Percentiles rank a stretch among this genome's conserved stretches.
Conservation (phyloP, 2,113 vertebrate species). For the Microtus oregoni region DNA sequence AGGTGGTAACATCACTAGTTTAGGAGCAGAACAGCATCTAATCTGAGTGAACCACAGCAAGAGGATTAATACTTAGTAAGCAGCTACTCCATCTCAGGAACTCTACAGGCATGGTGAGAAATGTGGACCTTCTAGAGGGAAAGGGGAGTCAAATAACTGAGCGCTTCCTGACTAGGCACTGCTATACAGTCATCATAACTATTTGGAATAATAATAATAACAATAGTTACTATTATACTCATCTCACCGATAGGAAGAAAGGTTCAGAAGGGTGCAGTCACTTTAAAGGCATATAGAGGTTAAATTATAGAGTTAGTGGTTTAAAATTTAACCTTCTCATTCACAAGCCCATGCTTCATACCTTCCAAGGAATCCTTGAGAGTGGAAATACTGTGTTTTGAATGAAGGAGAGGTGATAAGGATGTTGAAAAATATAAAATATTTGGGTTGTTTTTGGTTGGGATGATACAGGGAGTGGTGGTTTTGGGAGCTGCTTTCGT, state of each 20-base stretch:
- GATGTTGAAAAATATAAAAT: conserved; percentile 46
- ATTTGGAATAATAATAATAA: not conserved
- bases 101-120: not conserved
- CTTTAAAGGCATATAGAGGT: not conserved
- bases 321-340: conserved; percentile 30
- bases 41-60: not conserved
- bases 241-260: conserved; percentile 2
- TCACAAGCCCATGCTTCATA: not conserved
- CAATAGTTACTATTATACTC: not conserved
- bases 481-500: not conserved
- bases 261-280: not conserved
- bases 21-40: not conserved
- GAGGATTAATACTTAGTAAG: not conserved
- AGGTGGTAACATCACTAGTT: not conserved
- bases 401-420: conserved; percentile 23
- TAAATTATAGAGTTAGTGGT: conserved; percentile 1
- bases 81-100: not conserved
- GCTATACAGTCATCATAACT: not conserved
- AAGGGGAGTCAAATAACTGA: not conserved
- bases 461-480: not conserved
- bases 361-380: not conserved
- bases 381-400: not conserved
- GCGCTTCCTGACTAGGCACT: not conserved
- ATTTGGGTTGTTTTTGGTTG: not conserved
- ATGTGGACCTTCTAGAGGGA: not conserved